phyloP scores from a whole-genome alignment of 2,797 vertebrate species.

The Anguilla marmorata region DNA sequence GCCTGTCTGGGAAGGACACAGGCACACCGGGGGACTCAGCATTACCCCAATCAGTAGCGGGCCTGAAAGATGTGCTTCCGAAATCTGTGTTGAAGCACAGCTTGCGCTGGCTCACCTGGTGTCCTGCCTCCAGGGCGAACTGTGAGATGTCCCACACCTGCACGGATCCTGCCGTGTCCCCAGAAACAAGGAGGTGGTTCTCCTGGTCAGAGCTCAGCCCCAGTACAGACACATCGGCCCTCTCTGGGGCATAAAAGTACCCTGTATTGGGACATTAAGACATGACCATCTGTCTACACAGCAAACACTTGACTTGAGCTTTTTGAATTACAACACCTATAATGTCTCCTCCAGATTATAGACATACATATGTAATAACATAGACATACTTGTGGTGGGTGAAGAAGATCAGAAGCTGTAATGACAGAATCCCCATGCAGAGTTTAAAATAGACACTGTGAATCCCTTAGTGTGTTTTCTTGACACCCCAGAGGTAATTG shows the following conservation, averaged over 20 bases:
- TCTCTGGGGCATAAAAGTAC: slow-evolving; percentile 56
- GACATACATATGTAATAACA: slow-evolving; percentile 52
- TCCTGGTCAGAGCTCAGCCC: slow-evolving; percentile 60
- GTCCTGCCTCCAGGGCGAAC: slow-evolving; percentile 48
- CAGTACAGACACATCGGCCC: slow-evolving; percentile 50
- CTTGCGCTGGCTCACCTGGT: slow-evolving; percentile 42
- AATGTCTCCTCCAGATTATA: slow-evolving; percentile 33
- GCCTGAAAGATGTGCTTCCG: neutral
- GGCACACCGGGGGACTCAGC: neutral
- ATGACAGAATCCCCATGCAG: slow-evolving; percentile 31
- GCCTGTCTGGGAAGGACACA: slow-evolving; percentile 40
- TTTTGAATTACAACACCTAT: slow-evolving; percentile 25
- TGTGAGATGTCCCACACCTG: slow-evolving; percentile 67
- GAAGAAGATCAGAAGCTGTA: slow-evolving; percentile 65
- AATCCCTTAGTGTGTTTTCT: slow-evolving; percentile 51
- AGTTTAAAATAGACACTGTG: slow-evolving; percentile 54
- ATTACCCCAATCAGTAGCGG: neutral
- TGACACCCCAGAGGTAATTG: slow-evolving; percentile 23
- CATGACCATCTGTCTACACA: slow-evolving; percentile 32
- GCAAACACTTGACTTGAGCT: slow-evolving; percentile 15
- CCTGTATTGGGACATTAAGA: slow-evolving; percentile 44
- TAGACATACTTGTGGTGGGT: slow-evolving; percentile 66
- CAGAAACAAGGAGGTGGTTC: slow-evolving; percentile 66
- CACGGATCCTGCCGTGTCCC: slow-evolving; percentile 62
- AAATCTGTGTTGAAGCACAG: neutral